Evolutionary conservation across 2,888 invertebrate species (phyloP).

Genomic region (Plutella xylostella): DNA sequence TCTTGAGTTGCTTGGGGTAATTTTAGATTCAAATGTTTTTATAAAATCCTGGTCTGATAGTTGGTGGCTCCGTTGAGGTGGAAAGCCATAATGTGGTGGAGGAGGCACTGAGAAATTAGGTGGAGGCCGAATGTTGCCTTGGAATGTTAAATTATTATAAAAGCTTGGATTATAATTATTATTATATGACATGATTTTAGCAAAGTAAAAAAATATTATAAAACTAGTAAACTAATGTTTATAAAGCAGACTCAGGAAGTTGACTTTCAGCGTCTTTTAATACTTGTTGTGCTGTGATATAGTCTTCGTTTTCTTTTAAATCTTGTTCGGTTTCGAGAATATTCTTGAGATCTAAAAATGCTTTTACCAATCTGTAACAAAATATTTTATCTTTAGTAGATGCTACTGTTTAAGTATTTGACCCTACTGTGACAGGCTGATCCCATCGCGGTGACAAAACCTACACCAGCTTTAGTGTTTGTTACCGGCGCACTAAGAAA

Average conservation of each 20-base stretch:
- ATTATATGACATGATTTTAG: slow-evolving; percentile 56
- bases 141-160: slow-evolving; percentile 58
- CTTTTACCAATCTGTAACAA: slow-evolving; percentile 74
- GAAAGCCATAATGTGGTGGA: slow-evolving; percentile 24
- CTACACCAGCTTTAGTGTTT: no score
- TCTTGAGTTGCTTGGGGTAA: slow-evolving; percentile 12
- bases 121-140: slow-evolving; percentile 23
- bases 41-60: slow-evolving; percentile 34
- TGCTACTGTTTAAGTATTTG: no score
- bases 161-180: slow-evolving; percentile 43
- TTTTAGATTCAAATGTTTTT: slow-evolving; percentile 28
- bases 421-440: no score
- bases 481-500: no score
- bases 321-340: slow-evolving; percentile 81
- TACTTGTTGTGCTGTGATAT: slow-evolving; percentile 73
- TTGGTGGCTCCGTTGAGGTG: slow-evolving; percentile 21
- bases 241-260: slow-evolving; percentile 47
- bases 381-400: no score
- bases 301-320: slow-evolving; percentile 80
- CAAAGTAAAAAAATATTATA: slow-evolving; percentile 27
- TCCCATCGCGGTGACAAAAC: no score
- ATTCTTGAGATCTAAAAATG: slow-evolving; percentile 80
- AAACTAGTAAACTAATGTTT: slow-evolving; percentile 27
- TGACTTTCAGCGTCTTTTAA: slow-evolving; percentile 76
- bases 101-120: slow-evolving; percentile 31